Conservation (phyloP, 2,113 vertebrate genomes). For the Tachuris rubrigastra region DNA sequence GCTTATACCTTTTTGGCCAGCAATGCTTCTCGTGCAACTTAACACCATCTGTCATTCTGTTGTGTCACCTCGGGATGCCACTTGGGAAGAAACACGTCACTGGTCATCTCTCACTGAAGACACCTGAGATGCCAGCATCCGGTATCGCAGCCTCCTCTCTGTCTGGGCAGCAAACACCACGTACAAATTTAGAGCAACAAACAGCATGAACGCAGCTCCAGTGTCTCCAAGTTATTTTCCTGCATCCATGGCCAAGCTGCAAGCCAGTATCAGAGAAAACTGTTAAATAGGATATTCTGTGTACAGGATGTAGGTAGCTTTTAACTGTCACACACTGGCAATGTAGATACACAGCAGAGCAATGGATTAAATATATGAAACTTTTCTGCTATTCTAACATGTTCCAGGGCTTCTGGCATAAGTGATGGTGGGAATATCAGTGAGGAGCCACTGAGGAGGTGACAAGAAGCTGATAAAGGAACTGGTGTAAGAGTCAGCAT, state of each 20-base stretch:
- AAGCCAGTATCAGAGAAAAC: background rate
- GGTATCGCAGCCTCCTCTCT: background rate
- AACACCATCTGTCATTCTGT: background rate
- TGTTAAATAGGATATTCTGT: background rate
- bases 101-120: background rate
- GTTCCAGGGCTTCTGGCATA: background rate
- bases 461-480: background rate
- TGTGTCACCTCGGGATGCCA: background rate
- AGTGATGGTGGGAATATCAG: background rate
- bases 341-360: background rate
- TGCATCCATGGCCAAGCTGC: background rate
- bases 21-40: background rate
- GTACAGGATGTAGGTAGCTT: background rate
- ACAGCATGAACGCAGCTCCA: background rate
- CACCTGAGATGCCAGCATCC: background rate
- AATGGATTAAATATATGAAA: background rate
- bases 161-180: background rate
- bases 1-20: background rate
- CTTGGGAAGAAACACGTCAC: background rate
- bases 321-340: background rate
- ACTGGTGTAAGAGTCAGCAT: background rate
- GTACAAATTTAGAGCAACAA: background rate
- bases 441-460: background rate
- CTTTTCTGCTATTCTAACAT: background rate
- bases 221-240: background rate